Conservation (phyloP, 2,797 vertebrate genomes). For the Pempheris klunzingeri region DNA sequence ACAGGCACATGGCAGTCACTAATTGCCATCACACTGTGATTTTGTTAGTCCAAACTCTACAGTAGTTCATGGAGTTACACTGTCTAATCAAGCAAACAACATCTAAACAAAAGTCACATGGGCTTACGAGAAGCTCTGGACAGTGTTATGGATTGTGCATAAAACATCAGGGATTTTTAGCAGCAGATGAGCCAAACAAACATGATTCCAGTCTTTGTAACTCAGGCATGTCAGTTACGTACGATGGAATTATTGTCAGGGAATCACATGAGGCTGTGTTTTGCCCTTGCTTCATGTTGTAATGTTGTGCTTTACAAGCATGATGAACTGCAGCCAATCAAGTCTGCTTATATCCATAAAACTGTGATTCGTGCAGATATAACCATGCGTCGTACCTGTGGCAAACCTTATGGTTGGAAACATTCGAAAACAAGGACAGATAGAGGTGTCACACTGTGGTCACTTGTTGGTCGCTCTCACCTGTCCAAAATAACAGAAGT, state of each 20-base stretch:
- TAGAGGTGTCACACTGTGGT: not conserved
- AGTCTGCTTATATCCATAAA: conserved; percentile 15
- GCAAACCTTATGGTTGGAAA: not conserved
- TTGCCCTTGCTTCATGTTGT: conserved; percentile 26
- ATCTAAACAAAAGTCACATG: conserved; percentile 34
- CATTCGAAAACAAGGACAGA: not conserved
- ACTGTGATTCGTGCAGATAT: not conserved
- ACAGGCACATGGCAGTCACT: conserved; percentile 28
- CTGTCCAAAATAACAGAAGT: conserved; percentile 17
- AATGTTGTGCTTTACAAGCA: conserved; percentile 29
- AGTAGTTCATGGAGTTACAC: conserved; percentile 25
- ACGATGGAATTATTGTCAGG: conserved; percentile 35
- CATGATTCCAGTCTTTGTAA: conserved; percentile 28
- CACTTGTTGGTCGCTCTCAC: conserved; percentile 3
- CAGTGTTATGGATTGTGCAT: conserved; percentile 23
- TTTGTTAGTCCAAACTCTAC: conserved; percentile 27
- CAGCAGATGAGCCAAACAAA: conserved; percentile 46
- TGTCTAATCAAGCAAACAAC: conserved; percentile 16
- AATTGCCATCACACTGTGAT: conserved; percentile 39
- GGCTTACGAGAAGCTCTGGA: conserved; percentile 10
- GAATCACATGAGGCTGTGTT: conserved; percentile 23
- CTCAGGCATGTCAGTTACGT: conserved; percentile 26
- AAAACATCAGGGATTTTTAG: conserved; percentile 29
- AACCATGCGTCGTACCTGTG: not conserved
- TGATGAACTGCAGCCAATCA: conserved; percentile 26